These are phyloP conservation scores for Thymelicus lineola DNA, from an alignment of 2,888 invertebrate species.

Conservation along the genomic window DNA sequence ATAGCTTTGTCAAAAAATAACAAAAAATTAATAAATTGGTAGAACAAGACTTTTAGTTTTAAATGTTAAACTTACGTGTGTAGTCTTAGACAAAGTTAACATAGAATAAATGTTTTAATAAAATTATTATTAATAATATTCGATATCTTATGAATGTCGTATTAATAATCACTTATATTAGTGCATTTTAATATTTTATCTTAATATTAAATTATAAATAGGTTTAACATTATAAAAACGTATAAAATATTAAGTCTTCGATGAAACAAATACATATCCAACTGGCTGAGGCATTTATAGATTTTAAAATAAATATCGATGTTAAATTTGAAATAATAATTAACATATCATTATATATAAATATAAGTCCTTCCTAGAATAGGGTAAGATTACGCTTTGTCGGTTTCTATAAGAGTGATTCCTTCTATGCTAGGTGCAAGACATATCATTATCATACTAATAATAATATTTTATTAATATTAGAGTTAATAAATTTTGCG, in stretches of 20 bases:
- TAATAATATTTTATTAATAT: slow-evolving; percentile 46
- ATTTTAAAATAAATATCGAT: slow-evolving; percentile 62
- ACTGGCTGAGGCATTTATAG: slow-evolving; percentile 84
- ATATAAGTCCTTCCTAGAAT: slow-evolving; percentile 52
- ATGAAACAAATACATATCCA: slow-evolving; percentile 82
- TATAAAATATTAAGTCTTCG: slow-evolving; percentile 67
- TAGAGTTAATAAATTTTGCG: slow-evolving; percentile 43
- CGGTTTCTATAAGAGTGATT: slow-evolving; percentile 41
- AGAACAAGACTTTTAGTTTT: slow-evolving; percentile 53
- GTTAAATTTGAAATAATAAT: slow-evolving; percentile 54
- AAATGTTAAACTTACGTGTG: slow-evolving; percentile 51
- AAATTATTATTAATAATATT: slow-evolving; percentile 54
- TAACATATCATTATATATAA: slow-evolving; percentile 45
- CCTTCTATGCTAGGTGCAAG: slow-evolving; percentile 69
- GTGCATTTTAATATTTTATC: slow-evolving; percentile 67
- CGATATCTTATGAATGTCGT: slow-evolving; percentile 52
- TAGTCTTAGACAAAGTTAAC: slow-evolving; percentile 52
- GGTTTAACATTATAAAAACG: slow-evolving; percentile 54
- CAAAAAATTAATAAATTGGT: slow-evolving; percentile 55
- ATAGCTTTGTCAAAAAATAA: slow-evolving; percentile 53
- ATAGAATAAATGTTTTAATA: slow-evolving; percentile 49
- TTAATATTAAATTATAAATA: slow-evolving; percentile 59
- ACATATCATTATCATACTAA: slow-evolving; percentile 66
- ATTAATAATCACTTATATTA: slow-evolving; percentile 43
- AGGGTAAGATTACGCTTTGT: slow-evolving; percentile 49